phyloP scores from a whole-genome alignment of 2,888 invertebrate genomes.

The Timema cristinae region DNA sequence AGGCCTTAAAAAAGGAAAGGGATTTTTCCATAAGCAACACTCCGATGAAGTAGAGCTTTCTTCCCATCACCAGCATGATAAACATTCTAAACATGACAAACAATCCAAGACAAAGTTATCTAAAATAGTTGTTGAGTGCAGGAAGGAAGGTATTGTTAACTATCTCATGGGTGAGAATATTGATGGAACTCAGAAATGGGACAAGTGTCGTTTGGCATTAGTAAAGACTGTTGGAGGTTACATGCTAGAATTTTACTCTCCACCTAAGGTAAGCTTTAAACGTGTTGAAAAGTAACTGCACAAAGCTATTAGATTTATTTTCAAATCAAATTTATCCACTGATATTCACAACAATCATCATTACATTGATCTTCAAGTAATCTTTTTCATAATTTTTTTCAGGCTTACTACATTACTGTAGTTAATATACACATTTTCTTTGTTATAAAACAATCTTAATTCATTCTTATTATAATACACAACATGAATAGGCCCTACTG shows the following conservation, averaged over 20 bases:
- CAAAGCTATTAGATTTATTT: too few relatives aligned
- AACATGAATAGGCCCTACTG: too few relatives aligned
- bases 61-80: constrained; percentile 36
- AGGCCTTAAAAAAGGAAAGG: constrained; percentile 74
- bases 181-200: constrained; percentile 89
- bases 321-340: too few relatives aligned
- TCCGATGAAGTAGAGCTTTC: constrained; percentile 80
- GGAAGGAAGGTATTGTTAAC: constrained; percentile 91
- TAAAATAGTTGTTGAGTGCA: constrained; percentile 88
- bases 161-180: constrained; percentile 88
- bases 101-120: constrained; percentile 81
- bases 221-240: constrained; percentile 92
- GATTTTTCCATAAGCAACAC: constrained; percentile 85
- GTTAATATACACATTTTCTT: too few relatives aligned
- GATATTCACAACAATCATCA: too few relatives aligned
- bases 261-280: constrained; percentile 67
- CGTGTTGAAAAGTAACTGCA: too few relatives aligned
- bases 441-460: too few relatives aligned
- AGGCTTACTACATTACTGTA: too few relatives aligned
- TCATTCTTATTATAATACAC: too few relatives aligned
- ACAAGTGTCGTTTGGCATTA: constrained; percentile 83
- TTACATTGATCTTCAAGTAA: too few relatives aligned
- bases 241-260: constrained; percentile 93
- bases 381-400: too few relatives aligned
- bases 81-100: constrained; percentile 52